phyloP scores from a whole-genome alignment of 2,888 invertebrate genomes.

The Drosophila borealis region DNA sequence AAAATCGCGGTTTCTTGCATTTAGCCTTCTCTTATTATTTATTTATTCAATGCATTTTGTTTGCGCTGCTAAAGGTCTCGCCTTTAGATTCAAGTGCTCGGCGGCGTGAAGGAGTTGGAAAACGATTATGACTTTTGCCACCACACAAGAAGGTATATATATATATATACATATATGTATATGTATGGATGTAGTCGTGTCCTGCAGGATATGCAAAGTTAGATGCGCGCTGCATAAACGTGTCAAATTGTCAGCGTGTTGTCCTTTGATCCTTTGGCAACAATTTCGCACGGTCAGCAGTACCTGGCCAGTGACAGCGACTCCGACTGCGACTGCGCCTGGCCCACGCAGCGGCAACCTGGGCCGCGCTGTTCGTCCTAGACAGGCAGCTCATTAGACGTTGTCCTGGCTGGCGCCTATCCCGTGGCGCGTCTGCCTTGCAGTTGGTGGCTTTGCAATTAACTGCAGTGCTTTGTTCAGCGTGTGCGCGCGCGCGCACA shows the following conservation, averaged over 20 bases:
- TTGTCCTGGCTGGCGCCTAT: conserved; percentile 68
- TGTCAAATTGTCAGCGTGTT: conserved; percentile 74
- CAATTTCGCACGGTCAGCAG: conserved; percentile 68
- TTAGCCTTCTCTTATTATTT: conserved; percentile 42
- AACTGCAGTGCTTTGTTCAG: conserved; percentile 69
- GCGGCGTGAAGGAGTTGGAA: conserved; percentile 70
- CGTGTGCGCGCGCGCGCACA: conserved; percentile 41
- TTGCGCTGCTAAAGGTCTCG: conserved; percentile 30
- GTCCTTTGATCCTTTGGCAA: conserved; percentile 24
- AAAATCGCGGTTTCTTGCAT: no score
- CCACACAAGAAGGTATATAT: conserved; percentile 66
- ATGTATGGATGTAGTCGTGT: not conserved
- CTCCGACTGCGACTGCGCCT: conserved; percentile 43
- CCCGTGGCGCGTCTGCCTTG: conserved; percentile 65
- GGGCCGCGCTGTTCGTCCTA: conserved; percentile 11
- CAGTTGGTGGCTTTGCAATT: conserved; percentile 78
- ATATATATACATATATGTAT: not conserved
- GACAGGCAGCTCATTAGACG: conserved; percentile 66
- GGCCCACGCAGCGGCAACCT: conserved; percentile 45
- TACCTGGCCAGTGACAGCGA: not conserved
- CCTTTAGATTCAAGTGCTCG: conserved; percentile 26
- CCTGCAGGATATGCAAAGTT: conserved; percentile 31
- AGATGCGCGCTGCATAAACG: conserved; percentile 37
- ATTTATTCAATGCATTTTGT: conserved; percentile 46
- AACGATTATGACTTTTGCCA: conserved; percentile 74